Percentiles rank a stretch among this genome's conserved stretches.
These are phyloP conservation scores for Eupsilia transversa DNA, from an alignment of 2,888 invertebrate genomes.

Conservation along the genomic window DNA sequence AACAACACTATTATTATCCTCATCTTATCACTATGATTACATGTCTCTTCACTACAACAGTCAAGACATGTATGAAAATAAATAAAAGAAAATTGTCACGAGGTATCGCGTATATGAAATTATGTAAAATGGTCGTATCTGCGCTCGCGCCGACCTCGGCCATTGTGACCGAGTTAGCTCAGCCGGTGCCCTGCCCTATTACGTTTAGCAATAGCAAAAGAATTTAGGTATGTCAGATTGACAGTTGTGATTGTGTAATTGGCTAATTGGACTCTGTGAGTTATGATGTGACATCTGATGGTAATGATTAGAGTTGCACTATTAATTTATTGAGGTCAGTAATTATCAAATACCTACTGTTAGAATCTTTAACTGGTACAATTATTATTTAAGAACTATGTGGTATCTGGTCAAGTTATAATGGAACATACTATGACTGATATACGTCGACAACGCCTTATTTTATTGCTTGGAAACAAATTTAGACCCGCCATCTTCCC, in stretches of 20 bases:
- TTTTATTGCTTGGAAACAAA: too few species aligned
- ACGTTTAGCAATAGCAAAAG: constrained; percentile 45
- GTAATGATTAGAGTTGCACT: not conserved
- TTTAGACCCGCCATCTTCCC: too few species aligned
- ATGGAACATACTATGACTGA: not conserved
- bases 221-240: constrained; percentile 41
- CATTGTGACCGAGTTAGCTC: constrained; percentile 77
- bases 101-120: constrained; percentile 46
- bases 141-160: constrained; percentile 74
- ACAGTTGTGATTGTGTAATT: constrained; percentile 40
- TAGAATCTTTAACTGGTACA: not conserved
- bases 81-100: constrained; percentile 41
- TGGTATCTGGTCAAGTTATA: not conserved
- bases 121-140: constrained; percentile 62
- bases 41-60: constrained; percentile 20
- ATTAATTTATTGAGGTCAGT: not conserved
- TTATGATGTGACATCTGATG: not conserved
- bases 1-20: constrained; percentile 61
- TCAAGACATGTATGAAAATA: constrained; percentile 32
- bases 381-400: not conserved
- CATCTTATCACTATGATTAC: constrained; percentile 38
- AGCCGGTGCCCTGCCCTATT: constrained; percentile 64
- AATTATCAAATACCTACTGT: not conserved
- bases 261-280: constrained; percentile 17
- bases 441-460: too few species aligned